Base-by-base conservation (phyloP, 2,113 vertebrate genomes). In the Ursus arctos region DNA sequence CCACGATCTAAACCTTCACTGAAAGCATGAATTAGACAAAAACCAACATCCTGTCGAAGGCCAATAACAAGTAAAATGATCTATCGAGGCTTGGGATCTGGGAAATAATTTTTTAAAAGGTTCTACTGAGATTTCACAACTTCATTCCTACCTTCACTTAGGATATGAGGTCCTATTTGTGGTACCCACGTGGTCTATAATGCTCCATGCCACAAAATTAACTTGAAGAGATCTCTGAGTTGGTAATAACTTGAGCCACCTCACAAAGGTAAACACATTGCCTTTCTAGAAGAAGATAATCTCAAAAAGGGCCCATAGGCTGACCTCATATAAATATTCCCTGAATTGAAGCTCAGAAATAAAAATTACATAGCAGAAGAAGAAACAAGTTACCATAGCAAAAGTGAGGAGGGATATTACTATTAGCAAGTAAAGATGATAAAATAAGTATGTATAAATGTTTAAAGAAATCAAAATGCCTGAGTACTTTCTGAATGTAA, bases 381-480 rank as follows among this genome's bases (percentile, higher is more conserved):
- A 61, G 79, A 83, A 77, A 61, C 16, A 92, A 43, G 18, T 3
- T 51, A 91, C 19, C 21, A 79, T 79, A 91, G 43, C 72, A 89
- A 82, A 90, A 89, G 31, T 61, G 15, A 92, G 24, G 43, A n/a
- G 9, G 24, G 24, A 55, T 81, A 76, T 43, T 81, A 74, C 86
- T 93, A 74, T 69, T 87, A 88, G 6, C 40, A 47, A n/a, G 43
- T 61, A 88, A 76, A 94, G 16, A 71, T 88, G 18, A 83, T 67
- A 55, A 83, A 91, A 83, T 71, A 90, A 81, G 4, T 72, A 74
- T 92, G 16, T 43, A 16, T 86, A 91, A 91, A 91, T 40, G 28
- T 76, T 86, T 87, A 91, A 89, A 84, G 67, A 84, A 55, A 77
- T 94, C 80, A 96, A 81, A 86, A 72, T 72, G 26, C 63, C 51